These are phyloP conservation scores for Danio kyathit DNA, from an alignment of 2,797 vertebrate genomes.

Conservation along the genomic window DNA sequence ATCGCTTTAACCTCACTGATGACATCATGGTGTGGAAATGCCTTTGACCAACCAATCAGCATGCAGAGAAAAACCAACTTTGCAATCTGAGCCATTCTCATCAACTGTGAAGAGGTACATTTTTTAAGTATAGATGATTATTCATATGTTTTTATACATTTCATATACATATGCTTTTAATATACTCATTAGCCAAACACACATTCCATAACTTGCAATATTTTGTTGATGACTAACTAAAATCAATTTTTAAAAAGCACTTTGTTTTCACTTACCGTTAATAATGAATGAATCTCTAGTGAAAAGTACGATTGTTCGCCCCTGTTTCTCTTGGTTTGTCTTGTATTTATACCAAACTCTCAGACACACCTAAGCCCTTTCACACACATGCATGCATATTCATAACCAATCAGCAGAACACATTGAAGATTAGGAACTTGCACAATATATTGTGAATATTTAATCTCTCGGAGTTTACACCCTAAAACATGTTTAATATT, in stretches of 20 bases:
- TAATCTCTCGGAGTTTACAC: neutral
- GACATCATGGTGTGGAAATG: too few species aligned
- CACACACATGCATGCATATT: neutral
- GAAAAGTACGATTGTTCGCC: neutral
- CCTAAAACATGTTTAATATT: too few species aligned
- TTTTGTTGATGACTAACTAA: neutral
- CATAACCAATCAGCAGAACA: neutral
- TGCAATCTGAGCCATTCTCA: neutral
- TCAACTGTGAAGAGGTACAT: too few species aligned
- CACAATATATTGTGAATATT: neutral
- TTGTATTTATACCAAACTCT: neutral
- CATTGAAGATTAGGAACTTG: neutral
- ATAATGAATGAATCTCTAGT: neutral
- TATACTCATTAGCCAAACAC: neutral
- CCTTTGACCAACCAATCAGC: too few species aligned
- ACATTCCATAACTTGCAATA: neutral
- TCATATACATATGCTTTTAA: neutral
- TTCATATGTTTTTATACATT: neutral
- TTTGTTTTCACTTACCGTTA: neutral
- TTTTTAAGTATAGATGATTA: too few species aligned
- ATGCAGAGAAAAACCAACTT: too few species aligned
- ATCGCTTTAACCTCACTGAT: too few species aligned
- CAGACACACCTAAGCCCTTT: neutral
- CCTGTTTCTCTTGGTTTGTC: neutral
- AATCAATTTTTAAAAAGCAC: neutral